These are phyloP conservation scores for Prionace glauca DNA, from an alignment of 2,797 vertebrate genomes.

Conservation along the genomic window DNA sequence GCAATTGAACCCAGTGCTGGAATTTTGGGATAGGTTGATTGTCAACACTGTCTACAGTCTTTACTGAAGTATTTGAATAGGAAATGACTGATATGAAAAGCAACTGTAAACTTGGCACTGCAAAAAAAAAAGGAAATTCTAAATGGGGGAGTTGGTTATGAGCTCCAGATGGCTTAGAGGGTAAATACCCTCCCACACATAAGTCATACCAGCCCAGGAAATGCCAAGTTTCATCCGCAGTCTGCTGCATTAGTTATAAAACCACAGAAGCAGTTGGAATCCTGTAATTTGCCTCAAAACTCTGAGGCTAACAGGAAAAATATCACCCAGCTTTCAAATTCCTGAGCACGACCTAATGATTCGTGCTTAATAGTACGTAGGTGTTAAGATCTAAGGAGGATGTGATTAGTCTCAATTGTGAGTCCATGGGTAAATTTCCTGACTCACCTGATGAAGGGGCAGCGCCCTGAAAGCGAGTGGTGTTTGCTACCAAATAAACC, in stretches of 20 bases:
- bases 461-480: too few species aligned
- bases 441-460: too few species aligned
- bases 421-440: not conserved
- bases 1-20: not conserved
- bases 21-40: not conserved
- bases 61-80: not conserved
- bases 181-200: not conserved
- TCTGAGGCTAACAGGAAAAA: not conserved
- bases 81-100: not conserved
- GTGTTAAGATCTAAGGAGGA: not conserved
- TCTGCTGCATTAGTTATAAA: not conserved
- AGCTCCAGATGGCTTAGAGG: not conserved
- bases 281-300: not conserved
- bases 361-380: not conserved
- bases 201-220: constrained; percentile 14
- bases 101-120: not conserved
- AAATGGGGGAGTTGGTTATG: not conserved
- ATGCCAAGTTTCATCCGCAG: not conserved
- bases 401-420: not conserved
- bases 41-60: not conserved
- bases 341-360: not conserved
- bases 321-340: not conserved
- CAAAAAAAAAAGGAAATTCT: not conserved
- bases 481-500: too few species aligned
- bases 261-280: not conserved